Evolutionary conservation across 2,888 invertebrate species (phyloP).

Genomic region (Sclerodermus sp.): DNA sequence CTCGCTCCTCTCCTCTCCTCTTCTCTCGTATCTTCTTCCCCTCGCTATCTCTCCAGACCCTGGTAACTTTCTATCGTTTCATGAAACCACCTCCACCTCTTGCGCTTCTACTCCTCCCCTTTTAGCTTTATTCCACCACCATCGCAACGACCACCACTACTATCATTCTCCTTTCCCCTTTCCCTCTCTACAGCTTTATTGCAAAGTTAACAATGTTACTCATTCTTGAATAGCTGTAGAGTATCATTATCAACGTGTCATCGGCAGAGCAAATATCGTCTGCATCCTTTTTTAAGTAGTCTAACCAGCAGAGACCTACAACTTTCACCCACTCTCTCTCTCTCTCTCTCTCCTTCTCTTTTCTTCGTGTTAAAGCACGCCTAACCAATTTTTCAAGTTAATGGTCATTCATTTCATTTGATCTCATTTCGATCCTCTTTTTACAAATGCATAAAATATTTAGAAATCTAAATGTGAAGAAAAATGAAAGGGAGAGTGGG

Average conservation of each 20-base stretch:
- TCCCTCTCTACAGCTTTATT: conserved; percentile 38
- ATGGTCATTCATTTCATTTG: no score
- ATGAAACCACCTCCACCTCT: background rate
- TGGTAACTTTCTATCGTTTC: no score
- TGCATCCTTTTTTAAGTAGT: conserved; percentile 31
- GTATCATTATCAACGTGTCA: conserved; percentile 55
- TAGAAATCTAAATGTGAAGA: no score
- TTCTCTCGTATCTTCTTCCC: conserved; percentile 15
- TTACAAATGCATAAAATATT: no score
- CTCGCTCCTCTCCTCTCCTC: background rate
- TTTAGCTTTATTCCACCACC: conserved; percentile 4
- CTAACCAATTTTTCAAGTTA: no score
- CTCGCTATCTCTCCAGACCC: conserved; percentile 16
- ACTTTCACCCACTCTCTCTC: no score
- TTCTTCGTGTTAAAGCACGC: no score
- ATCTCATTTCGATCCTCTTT: no score
- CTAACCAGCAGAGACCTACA: no score
- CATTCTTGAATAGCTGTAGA: conserved; percentile 48
- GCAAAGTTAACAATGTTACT: conserved; percentile 56
- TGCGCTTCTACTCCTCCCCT: background rate
- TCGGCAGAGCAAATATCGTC: conserved; percentile 44
- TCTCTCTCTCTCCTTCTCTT: no score
- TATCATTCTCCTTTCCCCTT: no score
- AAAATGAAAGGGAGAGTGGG: no score
- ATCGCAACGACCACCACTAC: conserved; percentile 14